phyloP scores from a whole-genome alignment of 1,140 invertebrate genomes.

The Microvelia longipes region DNA sequence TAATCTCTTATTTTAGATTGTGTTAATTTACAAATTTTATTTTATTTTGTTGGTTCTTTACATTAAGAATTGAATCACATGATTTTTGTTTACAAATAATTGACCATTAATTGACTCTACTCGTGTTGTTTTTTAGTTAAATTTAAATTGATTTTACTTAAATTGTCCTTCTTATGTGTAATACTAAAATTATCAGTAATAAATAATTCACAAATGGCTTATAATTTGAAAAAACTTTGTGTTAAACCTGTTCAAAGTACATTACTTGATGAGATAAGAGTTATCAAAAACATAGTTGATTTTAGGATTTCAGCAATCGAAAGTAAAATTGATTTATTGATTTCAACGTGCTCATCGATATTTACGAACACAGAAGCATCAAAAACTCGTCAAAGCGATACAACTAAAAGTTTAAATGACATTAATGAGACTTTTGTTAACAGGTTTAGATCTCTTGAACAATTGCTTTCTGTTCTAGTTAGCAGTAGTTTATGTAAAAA shows the following conservation, averaged over 20 bases:
- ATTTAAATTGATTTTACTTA: too few species aligned
- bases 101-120: too few species aligned
- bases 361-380: neutral
- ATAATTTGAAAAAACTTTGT: neutral
- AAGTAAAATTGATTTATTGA: conserved; percentile 14
- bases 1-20: too few species aligned
- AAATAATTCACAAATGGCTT: too few species aligned
- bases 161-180: too few species aligned
- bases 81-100: too few species aligned
- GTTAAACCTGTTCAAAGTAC: neutral
- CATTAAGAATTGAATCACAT: too few species aligned
- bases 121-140: too few species aligned
- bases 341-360: conserved; percentile 11
- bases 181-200: too few species aligned
- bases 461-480: neutral
- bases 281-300: conserved; percentile 3
- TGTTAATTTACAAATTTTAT: too few species aligned
- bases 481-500: neutral
- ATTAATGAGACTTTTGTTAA: neutral
- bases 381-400: neutral
- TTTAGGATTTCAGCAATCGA: conserved; percentile 9
- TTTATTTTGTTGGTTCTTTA: too few species aligned
- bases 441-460: neutral
- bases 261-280: neutral
- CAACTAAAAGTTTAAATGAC: neutral